phyloP scores from a whole-genome alignment of 2,888 invertebrate species.

The Cetonia aurata region DNA sequence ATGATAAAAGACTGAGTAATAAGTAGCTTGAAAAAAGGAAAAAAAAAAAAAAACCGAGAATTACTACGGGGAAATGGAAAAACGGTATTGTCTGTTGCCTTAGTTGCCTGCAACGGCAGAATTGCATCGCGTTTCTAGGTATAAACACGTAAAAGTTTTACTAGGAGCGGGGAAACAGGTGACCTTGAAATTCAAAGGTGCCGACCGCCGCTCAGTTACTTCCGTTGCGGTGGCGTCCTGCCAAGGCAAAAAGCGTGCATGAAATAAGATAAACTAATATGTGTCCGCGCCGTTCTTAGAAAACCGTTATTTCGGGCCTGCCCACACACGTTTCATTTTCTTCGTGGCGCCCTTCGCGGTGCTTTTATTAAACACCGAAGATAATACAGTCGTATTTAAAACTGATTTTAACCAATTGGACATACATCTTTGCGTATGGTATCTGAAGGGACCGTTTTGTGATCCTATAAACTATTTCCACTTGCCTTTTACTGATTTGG shows the following conservation, averaged over 20 bases:
- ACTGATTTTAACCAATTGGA: too few relatives aligned
- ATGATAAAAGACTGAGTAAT: conserved; percentile 6
- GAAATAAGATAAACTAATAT: conserved; percentile 53
- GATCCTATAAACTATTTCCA: too few relatives aligned
- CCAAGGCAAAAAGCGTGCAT: conserved; percentile 54
- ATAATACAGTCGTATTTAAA: conserved; percentile 11
- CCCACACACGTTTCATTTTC: conserved; percentile 50
- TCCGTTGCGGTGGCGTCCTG: conserved; percentile 56
- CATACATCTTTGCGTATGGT: too few relatives aligned
- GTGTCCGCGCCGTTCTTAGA: conserved; percentile 51
- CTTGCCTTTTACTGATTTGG: too few relatives aligned
- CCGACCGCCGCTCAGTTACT: conserved; percentile 53
- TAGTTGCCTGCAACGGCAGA: conserved; percentile 9
- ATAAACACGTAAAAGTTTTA: conserved; percentile 36
- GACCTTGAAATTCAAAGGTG: conserved; percentile 54
- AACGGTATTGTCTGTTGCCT: conserved; percentile 15
- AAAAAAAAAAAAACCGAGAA: background rate
- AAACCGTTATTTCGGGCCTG: conserved; percentile 52
- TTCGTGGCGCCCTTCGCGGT: conserved; percentile 11
- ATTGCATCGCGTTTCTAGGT: conserved; percentile 35
- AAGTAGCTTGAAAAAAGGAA: background rate
- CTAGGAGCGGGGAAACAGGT: conserved; percentile 39
- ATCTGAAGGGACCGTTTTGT: too few relatives aligned
- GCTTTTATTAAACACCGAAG: conserved; percentile 1
- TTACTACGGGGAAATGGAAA: conserved; percentile 12